phyloP scores from a whole-genome alignment of 2,113 vertebrate species.

The Calidris pugnax region DNA sequence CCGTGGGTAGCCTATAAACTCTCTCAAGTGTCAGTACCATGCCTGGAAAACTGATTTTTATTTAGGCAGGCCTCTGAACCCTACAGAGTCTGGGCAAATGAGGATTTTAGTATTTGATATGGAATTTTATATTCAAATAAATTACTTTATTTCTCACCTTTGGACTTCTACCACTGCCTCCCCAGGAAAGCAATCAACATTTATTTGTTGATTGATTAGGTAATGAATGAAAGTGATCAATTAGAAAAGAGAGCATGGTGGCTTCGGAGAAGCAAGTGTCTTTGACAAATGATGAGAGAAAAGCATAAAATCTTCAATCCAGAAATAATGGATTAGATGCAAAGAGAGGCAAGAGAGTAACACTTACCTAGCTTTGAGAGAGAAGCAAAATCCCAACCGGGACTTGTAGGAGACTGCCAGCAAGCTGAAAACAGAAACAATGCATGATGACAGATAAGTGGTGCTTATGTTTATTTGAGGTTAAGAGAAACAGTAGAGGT shows the following conservation, averaged over 20 bases:
- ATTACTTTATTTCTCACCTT: background rate
- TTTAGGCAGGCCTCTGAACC: background rate
- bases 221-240: background rate
- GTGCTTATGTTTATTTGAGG: conserved; percentile 6
- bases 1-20: background rate
- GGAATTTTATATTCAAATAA: background rate
- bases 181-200: background rate
- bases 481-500: background rate
- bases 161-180: background rate
- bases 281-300: conserved; percentile 20
- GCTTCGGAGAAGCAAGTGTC: background rate
- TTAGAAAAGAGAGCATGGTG: background rate
- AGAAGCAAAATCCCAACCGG: background rate
- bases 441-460: background rate
- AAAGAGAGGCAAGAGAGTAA: background rate
- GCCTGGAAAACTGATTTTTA: background rate
- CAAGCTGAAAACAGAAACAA: background rate
- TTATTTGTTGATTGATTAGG: conserved; percentile 11
- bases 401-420: background rate
- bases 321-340: conserved; percentile 1
- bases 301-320: background rate
- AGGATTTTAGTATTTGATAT: background rate
- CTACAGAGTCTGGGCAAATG: background rate
- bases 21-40: background rate
- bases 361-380: background rate